These are phyloP conservation scores for Apeira syringaria DNA, from an alignment of 2,888 invertebrate species.

Conservation along the genomic window DNA sequence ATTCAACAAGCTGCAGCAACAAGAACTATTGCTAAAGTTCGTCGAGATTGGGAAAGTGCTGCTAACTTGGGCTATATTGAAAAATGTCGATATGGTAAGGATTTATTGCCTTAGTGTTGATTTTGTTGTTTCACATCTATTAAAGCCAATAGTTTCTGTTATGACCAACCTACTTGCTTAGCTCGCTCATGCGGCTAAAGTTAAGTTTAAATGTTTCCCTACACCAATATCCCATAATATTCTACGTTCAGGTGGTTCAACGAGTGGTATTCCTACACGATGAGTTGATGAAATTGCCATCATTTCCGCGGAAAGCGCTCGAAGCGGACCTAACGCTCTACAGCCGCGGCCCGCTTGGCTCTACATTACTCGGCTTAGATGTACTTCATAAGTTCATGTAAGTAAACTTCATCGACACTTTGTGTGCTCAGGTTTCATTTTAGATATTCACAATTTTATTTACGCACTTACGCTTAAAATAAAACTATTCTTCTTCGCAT, in stretches of 20 bases:
- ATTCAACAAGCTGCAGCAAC: slow-evolving; percentile 93
- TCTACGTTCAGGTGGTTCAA: slow-evolving; percentile 90
- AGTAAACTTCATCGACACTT: too few relatives aligned
- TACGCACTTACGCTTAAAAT: too few relatives aligned
- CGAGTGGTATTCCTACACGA: slow-evolving; percentile 99
- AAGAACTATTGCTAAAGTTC: slow-evolving; percentile 96
- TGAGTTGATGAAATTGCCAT: slow-evolving; percentile 98
- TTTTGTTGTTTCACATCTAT: too few relatives aligned
- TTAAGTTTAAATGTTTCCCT: too few relatives aligned
- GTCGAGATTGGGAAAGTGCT: slow-evolving; percentile 98
- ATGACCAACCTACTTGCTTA: too few relatives aligned
- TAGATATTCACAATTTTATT: too few relatives aligned
- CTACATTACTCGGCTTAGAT: slow-evolving; percentile 95
- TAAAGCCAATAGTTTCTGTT: too few relatives aligned
- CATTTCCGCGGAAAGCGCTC: slow-evolving; percentile 98
- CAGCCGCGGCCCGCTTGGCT: slow-evolving; percentile 94
- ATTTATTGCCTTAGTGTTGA: too few relatives aligned
- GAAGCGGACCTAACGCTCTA: slow-evolving; percentile 98
- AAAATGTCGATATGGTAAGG: slow-evolving; percentile 94
- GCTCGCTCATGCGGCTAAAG: too few relatives aligned
- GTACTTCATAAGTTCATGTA: slow-evolving; percentile 98
- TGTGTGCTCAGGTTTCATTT: too few relatives aligned
- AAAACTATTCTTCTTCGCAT: too few relatives aligned
- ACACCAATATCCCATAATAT: too few relatives aligned
- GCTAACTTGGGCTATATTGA: slow-evolving; percentile 95